phyloP scores from a whole-genome alignment of 2,888 invertebrate genomes.

The Cylloceria caligata region DNA sequence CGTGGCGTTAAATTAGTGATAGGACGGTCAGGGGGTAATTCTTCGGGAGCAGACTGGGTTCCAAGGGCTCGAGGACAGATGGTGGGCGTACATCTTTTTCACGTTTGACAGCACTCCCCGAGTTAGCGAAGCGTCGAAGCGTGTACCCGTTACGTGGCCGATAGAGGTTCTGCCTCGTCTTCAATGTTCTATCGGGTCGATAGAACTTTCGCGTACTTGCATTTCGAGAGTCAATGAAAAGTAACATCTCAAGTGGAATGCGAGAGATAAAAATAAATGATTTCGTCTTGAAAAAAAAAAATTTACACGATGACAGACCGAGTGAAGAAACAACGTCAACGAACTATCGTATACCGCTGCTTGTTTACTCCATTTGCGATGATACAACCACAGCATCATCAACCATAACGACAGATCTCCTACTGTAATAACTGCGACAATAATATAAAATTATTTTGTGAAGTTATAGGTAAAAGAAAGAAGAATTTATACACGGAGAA shows the following conservation, averaged over 20 bases:
- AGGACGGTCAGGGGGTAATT: constrained; percentile 40
- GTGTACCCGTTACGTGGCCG: constrained; percentile 8
- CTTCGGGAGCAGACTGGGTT: constrained; percentile 53
- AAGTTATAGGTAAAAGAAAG: neutral
- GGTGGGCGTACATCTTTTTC: constrained; percentile 80
- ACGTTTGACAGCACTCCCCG: constrained; percentile 60
- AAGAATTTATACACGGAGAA: neutral
- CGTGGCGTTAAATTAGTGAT: constrained; percentile 45
- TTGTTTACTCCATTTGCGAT: too few species aligned
- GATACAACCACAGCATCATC: too few species aligned
- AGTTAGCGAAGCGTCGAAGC: constrained; percentile 56
- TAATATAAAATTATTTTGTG: neutral
- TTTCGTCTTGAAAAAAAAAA: neutral
- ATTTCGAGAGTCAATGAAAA: neutral
- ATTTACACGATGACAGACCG: too few species aligned
- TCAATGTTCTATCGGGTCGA: neutral
- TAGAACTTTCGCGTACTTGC: neutral
- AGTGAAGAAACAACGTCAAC: too few species aligned
- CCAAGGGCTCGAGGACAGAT: constrained; percentile 75
- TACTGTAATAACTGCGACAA: neutral
- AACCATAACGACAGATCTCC: neutral
- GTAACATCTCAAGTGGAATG: constrained; percentile 11
- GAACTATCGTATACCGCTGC: too few species aligned
- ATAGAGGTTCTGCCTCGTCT: neutral
- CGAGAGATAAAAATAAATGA: constrained; percentile 1